Evolutionary conservation across 2,888 invertebrate genomes (phyloP).

Genomic region (Cynaeus angustus): DNA sequence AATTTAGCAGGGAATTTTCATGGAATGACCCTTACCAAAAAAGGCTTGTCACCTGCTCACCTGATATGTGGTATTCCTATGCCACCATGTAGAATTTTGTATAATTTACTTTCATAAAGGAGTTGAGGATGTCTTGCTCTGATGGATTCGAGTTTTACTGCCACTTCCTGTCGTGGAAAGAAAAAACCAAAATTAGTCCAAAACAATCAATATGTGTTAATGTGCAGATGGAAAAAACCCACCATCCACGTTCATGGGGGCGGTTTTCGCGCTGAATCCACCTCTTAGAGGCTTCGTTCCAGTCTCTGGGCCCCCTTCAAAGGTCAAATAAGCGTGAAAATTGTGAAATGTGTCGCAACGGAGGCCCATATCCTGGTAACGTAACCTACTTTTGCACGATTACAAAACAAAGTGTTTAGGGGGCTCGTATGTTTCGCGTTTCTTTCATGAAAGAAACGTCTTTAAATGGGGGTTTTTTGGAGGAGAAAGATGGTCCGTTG

Average conservation of each 20-base stretch:
- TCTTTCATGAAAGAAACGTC: background rate
- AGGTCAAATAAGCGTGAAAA: constrained; percentile 41
- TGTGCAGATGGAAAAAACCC: background rate
- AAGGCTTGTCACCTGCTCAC: constrained; percentile 71
- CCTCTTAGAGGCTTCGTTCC: background rate
- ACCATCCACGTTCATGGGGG: background rate
- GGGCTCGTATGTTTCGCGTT: background rate
- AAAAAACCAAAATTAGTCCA: constrained; percentile 20
- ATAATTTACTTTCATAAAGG: constrained; percentile 98
- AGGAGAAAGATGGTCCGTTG: background rate
- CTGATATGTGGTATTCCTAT: constrained; percentile 97
- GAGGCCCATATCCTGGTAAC: constrained; percentile 62
- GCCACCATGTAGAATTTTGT: constrained; percentile 98
- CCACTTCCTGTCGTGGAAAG: constrained; percentile 87
- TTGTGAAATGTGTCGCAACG: constrained; percentile 66
- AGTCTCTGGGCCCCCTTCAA: background rate
- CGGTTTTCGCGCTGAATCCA: background rate
- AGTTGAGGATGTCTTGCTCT: constrained; percentile 99
- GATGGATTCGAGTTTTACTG: constrained; percentile 97
- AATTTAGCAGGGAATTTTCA: no score
- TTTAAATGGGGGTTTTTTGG: constrained; percentile 1
- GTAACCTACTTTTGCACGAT: constrained; percentile 69
- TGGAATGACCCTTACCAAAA: no score
- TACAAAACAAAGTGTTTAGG: constrained; percentile 57
- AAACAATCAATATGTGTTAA: constrained; percentile 3